phyloP scores from a whole-genome alignment of 2,113 vertebrate genomes.

The Ploceus nigricollis region DNA sequence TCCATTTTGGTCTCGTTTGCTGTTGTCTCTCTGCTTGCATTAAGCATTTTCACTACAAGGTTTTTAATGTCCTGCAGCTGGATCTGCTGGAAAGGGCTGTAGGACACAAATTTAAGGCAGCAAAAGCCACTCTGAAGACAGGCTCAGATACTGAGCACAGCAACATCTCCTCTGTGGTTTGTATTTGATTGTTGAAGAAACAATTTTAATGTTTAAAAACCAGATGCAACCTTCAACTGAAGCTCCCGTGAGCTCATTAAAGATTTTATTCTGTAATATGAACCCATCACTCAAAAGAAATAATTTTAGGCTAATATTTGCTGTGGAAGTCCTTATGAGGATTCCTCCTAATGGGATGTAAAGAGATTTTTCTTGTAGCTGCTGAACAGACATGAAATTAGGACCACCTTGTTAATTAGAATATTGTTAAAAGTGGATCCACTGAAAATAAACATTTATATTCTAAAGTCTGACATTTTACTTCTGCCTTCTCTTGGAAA shows the following conservation, averaged over 20 bases:
- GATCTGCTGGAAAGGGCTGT: neutral
- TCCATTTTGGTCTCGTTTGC: neutral
- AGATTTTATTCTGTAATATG: neutral
- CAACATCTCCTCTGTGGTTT: neutral
- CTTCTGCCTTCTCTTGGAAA: neutral
- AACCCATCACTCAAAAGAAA: neutral
- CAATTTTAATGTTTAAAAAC: neutral
- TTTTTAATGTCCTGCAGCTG: neutral
- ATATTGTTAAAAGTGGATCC: neutral
- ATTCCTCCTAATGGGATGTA: neutral
- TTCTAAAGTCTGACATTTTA: neutral
- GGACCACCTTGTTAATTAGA: neutral
- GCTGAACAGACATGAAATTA: neutral
- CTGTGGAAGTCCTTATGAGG: neutral
- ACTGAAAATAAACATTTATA: neutral
- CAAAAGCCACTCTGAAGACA: neutral
- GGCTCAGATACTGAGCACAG: neutral
- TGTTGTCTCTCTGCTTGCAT: neutral
- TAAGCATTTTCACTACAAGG: neutral
- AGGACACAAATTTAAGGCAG: neutral
- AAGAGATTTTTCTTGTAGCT: neutral
- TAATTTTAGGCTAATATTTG: neutral
- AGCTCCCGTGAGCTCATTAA: neutral
- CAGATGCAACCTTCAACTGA: neutral
- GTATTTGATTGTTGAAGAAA: neutral